Percentiles rank a stretch among this genome's conserved stretches.
These are phyloP conservation scores for Mya arenaria DNA, from an alignment of 1,140 invertebrate species.

Conservation along the genomic window DNA sequence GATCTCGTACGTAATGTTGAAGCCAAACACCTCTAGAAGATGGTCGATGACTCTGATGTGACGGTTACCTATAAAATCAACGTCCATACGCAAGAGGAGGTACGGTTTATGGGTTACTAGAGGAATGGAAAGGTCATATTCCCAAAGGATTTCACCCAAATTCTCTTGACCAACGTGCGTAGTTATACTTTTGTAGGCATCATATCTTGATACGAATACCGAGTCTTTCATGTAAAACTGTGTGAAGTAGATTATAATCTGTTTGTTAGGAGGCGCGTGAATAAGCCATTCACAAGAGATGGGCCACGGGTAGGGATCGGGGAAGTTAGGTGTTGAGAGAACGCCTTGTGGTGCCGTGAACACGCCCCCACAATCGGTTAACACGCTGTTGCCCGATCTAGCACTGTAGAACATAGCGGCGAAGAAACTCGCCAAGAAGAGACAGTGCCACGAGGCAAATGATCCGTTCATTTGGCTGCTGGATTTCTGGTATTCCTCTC, in stretches of 20 bases:
- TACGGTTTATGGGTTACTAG: conserved; percentile 87
- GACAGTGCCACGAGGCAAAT: too few relatives aligned
- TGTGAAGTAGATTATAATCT: conserved; percentile 92
- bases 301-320: conserved; percentile 88
- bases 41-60: conserved; percentile 91
- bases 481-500: too few relatives aligned
- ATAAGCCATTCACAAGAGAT: conserved; percentile 94
- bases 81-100: conserved; percentile 90
- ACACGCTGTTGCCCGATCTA: too few relatives aligned
- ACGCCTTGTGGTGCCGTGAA: conserved; percentile 75
- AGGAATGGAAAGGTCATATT: conserved; percentile 65
- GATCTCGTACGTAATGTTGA: conserved; percentile 96
- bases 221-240: conserved; percentile 92
- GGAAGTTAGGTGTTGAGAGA: conserved; percentile 92
- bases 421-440: too few relatives aligned
- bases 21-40: conserved; percentile 92
- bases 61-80: conserved; percentile 87
- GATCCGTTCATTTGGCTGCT: too few relatives aligned
- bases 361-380: conserved; percentile 67
- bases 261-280: conserved; percentile 84
- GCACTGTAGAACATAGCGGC: too few relatives aligned
- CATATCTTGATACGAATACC: conserved; percentile 91
- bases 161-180: conserved; percentile 68
- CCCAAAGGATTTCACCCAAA: conserved; percentile 79
- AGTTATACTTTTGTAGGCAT: conserved; percentile 76